Evolutionary conservation across 2,888 invertebrate genomes (phyloP), one percentile per base, ranked within the genome.

Genomic region (Neoascia interrupta): DNA sequence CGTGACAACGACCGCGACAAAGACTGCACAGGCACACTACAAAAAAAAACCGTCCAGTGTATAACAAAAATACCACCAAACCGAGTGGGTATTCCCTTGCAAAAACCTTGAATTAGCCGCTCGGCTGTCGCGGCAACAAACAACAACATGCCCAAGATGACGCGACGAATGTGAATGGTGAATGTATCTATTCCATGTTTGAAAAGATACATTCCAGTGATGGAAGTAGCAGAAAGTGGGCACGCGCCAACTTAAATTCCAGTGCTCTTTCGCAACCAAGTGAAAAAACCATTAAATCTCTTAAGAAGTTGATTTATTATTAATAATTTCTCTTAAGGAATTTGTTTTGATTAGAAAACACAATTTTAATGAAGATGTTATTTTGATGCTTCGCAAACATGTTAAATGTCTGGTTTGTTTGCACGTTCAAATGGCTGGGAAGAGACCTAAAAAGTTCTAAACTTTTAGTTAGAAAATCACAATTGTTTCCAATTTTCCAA

Each of bases 1-100:
- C 66, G 73, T 79, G 79, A 79, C 79, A 79, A 73, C 73, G 79
- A 79, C 79, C 79, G 79, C 79, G 47, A 54, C 73, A 61, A 16
- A 56, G 56, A 47, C 34, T 41, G 36, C 15, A n/a, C 64, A 47
- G 3, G 3, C 31, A 31, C n/a, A 26, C 26, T 58, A 72, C 47
- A 58, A 53, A 51, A 45, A 49, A 31, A 64, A 28, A 54, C 45
- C 13, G 31, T 10, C n/a, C 13, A 60, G 45, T 36, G 41, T 21
- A 31, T n/a, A 45, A 36, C 34, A 49, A 53, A 43, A 39, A 18
- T 39, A 4, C 26, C 4, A 5, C 31, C 37, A 43, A n/a, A n/a
- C 31, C 60, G 64, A 70, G 54, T 51, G 49, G 56, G 63, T 66
- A 73, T 61, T 68, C 73, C 66, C 79, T 56, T 45, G 66, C 54